Evolutionary conservation across 2,113 vertebrate species (phyloP), one percentile per base, ranked within the genome.

Genomic region (Pluvialis apricaria): DNA sequence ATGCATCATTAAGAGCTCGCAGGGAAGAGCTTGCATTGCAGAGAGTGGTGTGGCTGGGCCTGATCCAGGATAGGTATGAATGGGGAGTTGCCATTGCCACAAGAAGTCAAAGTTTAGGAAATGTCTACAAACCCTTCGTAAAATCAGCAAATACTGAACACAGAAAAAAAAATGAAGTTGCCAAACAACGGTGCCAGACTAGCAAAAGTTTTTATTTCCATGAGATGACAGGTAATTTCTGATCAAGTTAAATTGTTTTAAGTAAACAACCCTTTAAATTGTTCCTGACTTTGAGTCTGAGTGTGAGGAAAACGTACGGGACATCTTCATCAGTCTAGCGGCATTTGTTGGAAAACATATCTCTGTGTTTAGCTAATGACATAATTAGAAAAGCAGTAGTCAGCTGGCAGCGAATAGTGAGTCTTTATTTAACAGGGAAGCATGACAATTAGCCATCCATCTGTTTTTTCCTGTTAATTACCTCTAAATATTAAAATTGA

Each of bases 391-490:
- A 70, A 92, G 92, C 90, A 44, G 55, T 92, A 93, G 85, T 97
- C 88, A 94, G 82, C 85, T 96, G 88, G 66, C 97, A 96, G 90
- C 72, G 61, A 93, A 82, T 94, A 52, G 87, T 66, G 65, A 92
- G 73, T 75, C 75, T 90, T 91, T 96, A 82, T 92, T 96, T 87
- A 92, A 96, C 83, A 94, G 44, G 84, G 49, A 97, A 73, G 81
- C 88, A 83, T 5, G 1, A 91, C 97, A 96, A 96, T 96, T 91
- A 94, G 32, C 70, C 73, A 92, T 91, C 73, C 69, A 88, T 96
- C 70, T 96, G 73, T 47, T 92, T 92, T 97, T 94, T 94, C 96
- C 84, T 90, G 89, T 92, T 96, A 96, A 96, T 97, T 96, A 91
- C 61, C 42, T 94, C 90, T 91, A 78, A 91, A 78, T 88, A 76